phyloP scores from a whole-genome alignment of 2,113 vertebrate species.

The Silurus asotus region DNA sequence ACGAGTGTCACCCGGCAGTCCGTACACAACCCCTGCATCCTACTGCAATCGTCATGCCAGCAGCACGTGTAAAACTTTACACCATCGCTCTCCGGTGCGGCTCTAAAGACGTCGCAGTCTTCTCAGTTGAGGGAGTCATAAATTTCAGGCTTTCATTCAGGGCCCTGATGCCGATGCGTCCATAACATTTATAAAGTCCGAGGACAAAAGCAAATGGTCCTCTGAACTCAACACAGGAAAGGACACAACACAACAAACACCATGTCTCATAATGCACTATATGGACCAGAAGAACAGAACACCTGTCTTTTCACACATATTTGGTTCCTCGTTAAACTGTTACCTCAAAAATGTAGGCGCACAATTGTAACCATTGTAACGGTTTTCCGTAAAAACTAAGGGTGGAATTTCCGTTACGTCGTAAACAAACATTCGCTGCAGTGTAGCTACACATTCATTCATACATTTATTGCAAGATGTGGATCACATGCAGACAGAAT shows the following conservation, averaged over 20 bases:
- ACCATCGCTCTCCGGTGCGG: background rate
- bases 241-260: background rate
- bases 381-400: too few species aligned
- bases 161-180: background rate
- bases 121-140: conserved; percentile 10
- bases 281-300: too few species aligned
- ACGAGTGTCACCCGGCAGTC: background rate
- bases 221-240: background rate
- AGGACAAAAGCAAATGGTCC: too few species aligned
- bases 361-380: too few species aligned
- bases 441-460: too few species aligned
- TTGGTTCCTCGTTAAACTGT: too few species aligned
- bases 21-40: background rate
- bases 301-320: too few species aligned
- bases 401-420: too few species aligned
- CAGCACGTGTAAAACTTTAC: background rate
- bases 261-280: background rate
- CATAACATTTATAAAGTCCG: background rate
- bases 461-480: too few species aligned
- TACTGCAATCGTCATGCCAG: background rate
- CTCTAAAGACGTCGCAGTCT: background rate
- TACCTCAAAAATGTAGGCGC: too few species aligned
- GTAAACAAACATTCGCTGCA: too few species aligned
- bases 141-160: background rate
- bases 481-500: too few species aligned